These are phyloP conservation scores for Margaritifera margaritifera DNA, from an alignment of 2,888 invertebrate species.

Conservation along the genomic window DNA sequence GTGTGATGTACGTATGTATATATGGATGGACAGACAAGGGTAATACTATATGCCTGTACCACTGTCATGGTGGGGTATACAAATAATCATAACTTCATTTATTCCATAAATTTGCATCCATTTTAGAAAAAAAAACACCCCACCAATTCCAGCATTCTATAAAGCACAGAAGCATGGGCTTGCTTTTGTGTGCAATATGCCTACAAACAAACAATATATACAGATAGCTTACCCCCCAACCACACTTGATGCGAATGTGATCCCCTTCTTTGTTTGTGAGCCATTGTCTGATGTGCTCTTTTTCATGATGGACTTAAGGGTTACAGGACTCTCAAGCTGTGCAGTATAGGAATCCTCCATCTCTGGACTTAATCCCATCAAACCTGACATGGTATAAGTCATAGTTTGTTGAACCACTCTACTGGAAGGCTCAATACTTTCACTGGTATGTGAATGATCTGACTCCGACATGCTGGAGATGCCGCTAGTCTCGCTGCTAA, in stretches of 20 bases:
- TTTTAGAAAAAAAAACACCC: background rate
- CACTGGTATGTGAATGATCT: too few relatives aligned
- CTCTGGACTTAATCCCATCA: constrained; percentile 7
- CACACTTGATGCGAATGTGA: constrained; percentile 68
- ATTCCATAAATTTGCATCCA: background rate
- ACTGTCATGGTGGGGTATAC: too few relatives aligned
- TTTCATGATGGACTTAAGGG: constrained; percentile 67
- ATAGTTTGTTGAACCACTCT: too few relatives aligned
- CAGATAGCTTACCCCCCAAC: constrained; percentile 59
- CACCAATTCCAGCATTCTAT: background rate
- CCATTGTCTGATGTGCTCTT: constrained; percentile 46
- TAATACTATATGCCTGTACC: too few relatives aligned
- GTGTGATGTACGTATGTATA: too few relatives aligned
- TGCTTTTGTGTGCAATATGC: too few relatives aligned
- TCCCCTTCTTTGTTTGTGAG: constrained; percentile 58
- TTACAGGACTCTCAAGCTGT: constrained; percentile 19
- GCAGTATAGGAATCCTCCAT: constrained; percentile 17
- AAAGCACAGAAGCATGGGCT: too few relatives aligned
- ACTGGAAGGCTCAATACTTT: too few relatives aligned
- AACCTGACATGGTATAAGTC: too few relatives aligned
- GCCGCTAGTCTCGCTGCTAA: too few relatives aligned
- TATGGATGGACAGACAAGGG: too few relatives aligned
- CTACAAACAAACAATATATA: constrained; percentile 4
- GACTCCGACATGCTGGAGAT: too few relatives aligned
- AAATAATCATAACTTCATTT: background rate